Evolutionary conservation across 1,140 invertebrate genomes (phyloP).

Genomic region (Tetragnatha versicolor): DNA sequence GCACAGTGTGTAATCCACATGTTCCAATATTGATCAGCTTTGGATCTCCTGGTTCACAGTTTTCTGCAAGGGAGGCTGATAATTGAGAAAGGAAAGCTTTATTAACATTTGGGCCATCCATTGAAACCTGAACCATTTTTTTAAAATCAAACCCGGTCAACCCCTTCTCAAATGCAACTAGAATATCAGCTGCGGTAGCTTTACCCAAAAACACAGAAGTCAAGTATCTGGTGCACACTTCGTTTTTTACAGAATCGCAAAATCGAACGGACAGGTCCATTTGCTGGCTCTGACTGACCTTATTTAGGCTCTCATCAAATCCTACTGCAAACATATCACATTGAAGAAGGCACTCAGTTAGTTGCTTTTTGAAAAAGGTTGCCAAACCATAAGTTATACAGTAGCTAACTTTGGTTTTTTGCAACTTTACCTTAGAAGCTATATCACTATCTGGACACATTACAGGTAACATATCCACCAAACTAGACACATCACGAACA

Average conservation of each 20-base stretch:
- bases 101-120: not conserved
- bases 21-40: not conserved
- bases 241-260: not conserved
- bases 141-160: not conserved
- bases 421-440: not conserved
- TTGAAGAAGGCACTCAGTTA: not conserved
- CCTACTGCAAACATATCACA: not conserved
- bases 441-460: not conserved
- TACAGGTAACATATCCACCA: not conserved
- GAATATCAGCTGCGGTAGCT: not conserved
- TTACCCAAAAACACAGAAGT: constrained; percentile 10
- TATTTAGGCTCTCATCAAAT: constrained; percentile 3
- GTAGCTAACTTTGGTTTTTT: not conserved
- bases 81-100: not conserved
- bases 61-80: not conserved
- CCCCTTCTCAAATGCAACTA: not conserved
- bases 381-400: not conserved
- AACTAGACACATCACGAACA: not conserved
- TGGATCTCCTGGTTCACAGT: not conserved
- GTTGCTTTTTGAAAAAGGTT: not conserved
- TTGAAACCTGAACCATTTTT: not conserved
- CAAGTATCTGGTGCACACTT: not conserved
- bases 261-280: not conserved
- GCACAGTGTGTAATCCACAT: not conserved
- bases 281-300: not conserved